Base-by-base conservation (phyloP, 1,140 invertebrate genomes). In the Sipha flava region DNA sequence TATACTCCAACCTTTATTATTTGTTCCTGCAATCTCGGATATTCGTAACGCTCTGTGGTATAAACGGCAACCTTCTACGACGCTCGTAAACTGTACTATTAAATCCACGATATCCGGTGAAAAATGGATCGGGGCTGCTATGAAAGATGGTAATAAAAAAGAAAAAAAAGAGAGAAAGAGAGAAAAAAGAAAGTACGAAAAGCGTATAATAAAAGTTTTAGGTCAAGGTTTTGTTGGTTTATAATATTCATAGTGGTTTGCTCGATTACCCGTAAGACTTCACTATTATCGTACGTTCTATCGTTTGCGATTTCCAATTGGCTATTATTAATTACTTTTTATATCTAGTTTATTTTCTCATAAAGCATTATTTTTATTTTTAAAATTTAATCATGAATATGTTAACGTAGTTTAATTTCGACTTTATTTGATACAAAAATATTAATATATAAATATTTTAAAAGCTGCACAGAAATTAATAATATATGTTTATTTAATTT, bases 21-120 rank as follows among this genome's bases (percentile, higher is more conserved):
- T n/a, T n/a, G n/a, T 62, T 29, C n/a, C 59, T 64, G 29, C 31
- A 64, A 9, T 64, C 31, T 64, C 31, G 3, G 59, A 12, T 64
- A 40, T 66, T 66, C 34, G 34, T 21, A 68, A 68, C 23, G 34
- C 21, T 5, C 62, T 43, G 62, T 45, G n/a, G 37, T 68, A 2
- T 43, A 68, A 68, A 68, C 64, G 37, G 37, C 37, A 45, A 45
- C 64, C 23, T 40, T 47, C 14, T 52, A 14, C 29, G n/a, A 34
- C 47, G 72, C 72, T 75, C 72, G 47, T 54, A 75, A 75, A 75
- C 47, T 23, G 72, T 54, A 23, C 47, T 57, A 75, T 75, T 57
- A 54, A 75, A 52, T 57, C 45, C 29, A 26, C 47, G 72, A 52
- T 75, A 47, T 80, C 34, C 47, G 62, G 29, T 43, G 64, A 47